These are phyloP conservation scores for Agrilus biguttatus DNA, from an alignment of 2,888 invertebrate genomes.

Conservation along the genomic window DNA sequence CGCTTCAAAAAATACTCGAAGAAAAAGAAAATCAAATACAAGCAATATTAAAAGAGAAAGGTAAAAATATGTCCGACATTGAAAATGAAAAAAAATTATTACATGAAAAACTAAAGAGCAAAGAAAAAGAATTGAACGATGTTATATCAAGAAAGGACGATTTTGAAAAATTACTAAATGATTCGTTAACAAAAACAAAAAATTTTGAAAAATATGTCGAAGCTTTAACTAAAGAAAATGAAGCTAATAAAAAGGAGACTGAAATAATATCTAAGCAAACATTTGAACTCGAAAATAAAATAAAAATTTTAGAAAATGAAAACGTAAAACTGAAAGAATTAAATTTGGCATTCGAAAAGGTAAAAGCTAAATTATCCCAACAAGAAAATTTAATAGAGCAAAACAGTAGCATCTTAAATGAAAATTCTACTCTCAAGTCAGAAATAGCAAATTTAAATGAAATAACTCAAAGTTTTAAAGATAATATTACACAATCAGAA, in stretches of 20 bases:
- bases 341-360: slow-evolving; percentile 7
- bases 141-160: neutral
- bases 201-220: slow-evolving; percentile 8
- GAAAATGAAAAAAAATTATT: neutral
- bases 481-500: neutral
- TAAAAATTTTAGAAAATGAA: slow-evolving; percentile 6
- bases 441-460: neutral
- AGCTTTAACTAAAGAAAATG: slow-evolving; percentile 1
- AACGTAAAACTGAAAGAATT: slow-evolving; percentile 12
- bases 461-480: slow-evolving; percentile 1
- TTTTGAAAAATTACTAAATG: neutral
- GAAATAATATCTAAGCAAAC: neutral
- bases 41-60: neutral
- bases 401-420: neutral
- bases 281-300: neutral
- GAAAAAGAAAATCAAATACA: slow-evolving; percentile 3
- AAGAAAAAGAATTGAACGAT: neutral
- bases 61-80: neutral
- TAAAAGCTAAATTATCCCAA: slow-evolving; percentile 4
- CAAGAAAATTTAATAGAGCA: slow-evolving; percentile 2
- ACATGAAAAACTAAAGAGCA: neutral
- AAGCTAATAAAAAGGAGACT: neutral
- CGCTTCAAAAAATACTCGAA: neutral
- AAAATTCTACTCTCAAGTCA: neutral
- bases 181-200: slow-evolving; percentile 11